phyloP scores from a whole-genome alignment of 1,140 invertebrate species.

The Centruroides sculpturatus region DNA sequence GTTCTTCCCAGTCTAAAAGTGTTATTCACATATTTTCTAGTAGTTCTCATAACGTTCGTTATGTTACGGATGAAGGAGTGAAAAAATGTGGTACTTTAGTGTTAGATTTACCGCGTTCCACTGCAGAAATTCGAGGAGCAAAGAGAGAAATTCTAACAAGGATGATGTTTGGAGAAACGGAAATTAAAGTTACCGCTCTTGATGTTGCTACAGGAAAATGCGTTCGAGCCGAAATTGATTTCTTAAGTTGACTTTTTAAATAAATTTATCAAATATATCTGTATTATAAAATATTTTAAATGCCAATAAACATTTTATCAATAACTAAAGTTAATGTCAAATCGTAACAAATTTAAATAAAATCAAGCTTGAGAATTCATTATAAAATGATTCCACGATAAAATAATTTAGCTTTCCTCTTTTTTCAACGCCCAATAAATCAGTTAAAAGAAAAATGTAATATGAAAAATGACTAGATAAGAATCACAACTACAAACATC shows the following conservation, averaged over 20 bases:
- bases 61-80: slow-evolving; percentile 40
- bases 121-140: neutral
- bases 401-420: too few relatives aligned
- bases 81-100: slow-evolving; percentile 36
- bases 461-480: too few relatives aligned
- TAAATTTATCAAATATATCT: too few relatives aligned
- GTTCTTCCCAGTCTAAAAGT: slow-evolving; percentile 31
- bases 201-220: slow-evolving; percentile 35
- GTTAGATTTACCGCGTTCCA: slow-evolving; percentile 29
- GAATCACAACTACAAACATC: too few relatives aligned
- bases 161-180: slow-evolving; percentile 44
- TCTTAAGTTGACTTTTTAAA: slow-evolving; percentile 24
- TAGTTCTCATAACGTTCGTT: slow-evolving; percentile 29
- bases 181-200: slow-evolving; percentile 38
- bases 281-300: too few relatives aligned
- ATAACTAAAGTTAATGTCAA: too few relatives aligned
- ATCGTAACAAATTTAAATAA: too few relatives aligned
- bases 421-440: too few relatives aligned
- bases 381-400: too few relatives aligned
- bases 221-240: slow-evolving; percentile 38
- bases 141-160: slow-evolving; percentile 35
- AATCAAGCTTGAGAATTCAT: too few relatives aligned
- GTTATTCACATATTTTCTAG: slow-evolving; percentile 40
- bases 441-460: too few relatives aligned
- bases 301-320: too few relatives aligned